Evolutionary conservation across 2,797 vertebrate genomes (phyloP).

Genomic region (Pseudotriccus pelzelni): DNA sequence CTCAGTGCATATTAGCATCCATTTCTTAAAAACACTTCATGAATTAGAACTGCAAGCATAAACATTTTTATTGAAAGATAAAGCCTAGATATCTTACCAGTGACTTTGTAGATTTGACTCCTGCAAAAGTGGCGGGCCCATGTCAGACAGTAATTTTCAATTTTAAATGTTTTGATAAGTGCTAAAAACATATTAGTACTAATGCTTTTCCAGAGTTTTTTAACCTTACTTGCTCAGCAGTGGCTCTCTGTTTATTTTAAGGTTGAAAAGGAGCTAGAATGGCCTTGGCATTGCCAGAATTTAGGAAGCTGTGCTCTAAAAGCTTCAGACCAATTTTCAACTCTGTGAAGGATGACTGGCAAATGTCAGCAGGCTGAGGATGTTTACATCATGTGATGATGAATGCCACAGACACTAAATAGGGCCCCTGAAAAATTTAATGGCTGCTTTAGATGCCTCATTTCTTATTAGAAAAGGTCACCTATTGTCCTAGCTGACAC

Average conservation of each 20-base stretch:
- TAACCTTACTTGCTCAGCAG: slow-evolving; percentile 70
- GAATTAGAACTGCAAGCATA: slow-evolving; percentile 35
- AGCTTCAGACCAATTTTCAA: slow-evolving; percentile 38
- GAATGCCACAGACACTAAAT: slow-evolving; percentile 68
- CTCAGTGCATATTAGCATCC: not conserved
- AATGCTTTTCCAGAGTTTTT: slow-evolving; percentile 69
- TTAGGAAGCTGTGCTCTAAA: slow-evolving; percentile 22
- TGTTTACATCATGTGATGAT: slow-evolving; percentile 51
- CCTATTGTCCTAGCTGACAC: slow-evolving; percentile 60
- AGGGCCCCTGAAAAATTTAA: slow-evolving; percentile 59
- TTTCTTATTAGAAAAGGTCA: slow-evolving; percentile 78
- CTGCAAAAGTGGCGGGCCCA: slow-evolving; percentile 8
- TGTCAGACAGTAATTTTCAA: slow-evolving; percentile 51
- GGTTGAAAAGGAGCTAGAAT: slow-evolving; percentile 48
- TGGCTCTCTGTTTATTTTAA: slow-evolving; percentile 65
- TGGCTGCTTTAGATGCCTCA: slow-evolving; percentile 63
- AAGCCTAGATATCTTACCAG: slow-evolving; percentile 26
- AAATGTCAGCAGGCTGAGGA: slow-evolving; percentile 46
- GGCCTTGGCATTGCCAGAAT: slow-evolving; percentile 39
- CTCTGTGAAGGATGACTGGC: slow-evolving; percentile 60
- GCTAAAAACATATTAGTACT: slow-evolving; percentile 52
- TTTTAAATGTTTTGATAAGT: slow-evolving; percentile 50
- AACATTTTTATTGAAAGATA: slow-evolving; percentile 35
- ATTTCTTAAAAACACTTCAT: not conserved
- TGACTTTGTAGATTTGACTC: slow-evolving; percentile 37